Conservation (phyloP, 2,797 vertebrate genomes). For the Saxicola maurus region DNA sequence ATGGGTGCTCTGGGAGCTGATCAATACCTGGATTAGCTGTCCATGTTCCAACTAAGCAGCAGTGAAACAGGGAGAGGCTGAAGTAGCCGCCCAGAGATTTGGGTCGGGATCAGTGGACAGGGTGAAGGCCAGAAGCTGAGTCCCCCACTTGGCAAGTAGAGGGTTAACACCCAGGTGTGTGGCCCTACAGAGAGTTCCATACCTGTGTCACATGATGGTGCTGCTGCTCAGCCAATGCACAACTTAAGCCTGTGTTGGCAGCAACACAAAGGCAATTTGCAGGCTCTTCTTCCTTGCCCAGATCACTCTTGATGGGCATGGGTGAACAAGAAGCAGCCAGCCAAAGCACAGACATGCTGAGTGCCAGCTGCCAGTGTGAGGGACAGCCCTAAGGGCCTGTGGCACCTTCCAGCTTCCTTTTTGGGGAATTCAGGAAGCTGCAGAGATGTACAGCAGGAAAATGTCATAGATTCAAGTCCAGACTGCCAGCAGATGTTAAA, state of each 20-base stretch:
- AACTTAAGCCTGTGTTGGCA: fast-evolving
- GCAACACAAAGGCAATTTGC: background rate
- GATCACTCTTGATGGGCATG: background rate
- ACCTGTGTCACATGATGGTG: background rate
- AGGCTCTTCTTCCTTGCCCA: background rate
- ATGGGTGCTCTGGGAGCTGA: background rate
- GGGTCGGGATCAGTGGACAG: fast-evolving
- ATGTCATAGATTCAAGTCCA: background rate
- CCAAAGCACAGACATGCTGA: background rate
- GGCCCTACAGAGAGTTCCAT: too few species aligned
- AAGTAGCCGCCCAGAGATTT: background rate
- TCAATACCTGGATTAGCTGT: background rate
- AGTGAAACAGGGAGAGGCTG: background rate
- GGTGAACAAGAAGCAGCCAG: background rate
- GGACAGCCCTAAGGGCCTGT: background rate
- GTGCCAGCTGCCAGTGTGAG: background rate
- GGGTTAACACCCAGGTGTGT: fast-evolving
- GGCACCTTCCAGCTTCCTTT: background rate
- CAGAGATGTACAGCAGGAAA: background rate
- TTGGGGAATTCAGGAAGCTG: background rate
- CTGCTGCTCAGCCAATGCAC: background rate
- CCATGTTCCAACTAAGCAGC: fast-evolving
- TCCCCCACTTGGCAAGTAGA: too few species aligned
- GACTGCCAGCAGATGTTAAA: background rate
- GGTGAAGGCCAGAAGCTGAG: background rate